Evolutionary conservation across 2,113 vertebrate species (phyloP), one percentile per base, ranked within the genome.

Genomic region (Centropus unirufus): DNA sequence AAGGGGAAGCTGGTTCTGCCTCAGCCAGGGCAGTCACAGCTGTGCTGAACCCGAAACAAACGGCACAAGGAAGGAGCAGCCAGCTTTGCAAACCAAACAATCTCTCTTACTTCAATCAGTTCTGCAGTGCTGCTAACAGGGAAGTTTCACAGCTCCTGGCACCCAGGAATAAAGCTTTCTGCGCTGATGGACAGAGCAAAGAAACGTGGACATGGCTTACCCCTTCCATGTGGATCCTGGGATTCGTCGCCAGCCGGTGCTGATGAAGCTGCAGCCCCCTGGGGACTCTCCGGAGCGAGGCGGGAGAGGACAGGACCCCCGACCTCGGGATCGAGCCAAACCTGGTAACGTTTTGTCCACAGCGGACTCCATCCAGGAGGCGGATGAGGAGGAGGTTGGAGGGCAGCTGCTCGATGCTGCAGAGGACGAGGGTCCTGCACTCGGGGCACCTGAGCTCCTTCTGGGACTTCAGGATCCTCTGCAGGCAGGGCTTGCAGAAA

Each of bases 401-500:
- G 4, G 99, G 99, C 69, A 99, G 98, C 51, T 99, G 98, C 92
- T 99, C 98, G 26, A 98, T 98, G 36, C 97, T 98, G 97, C 98
- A 98, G 23, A 97, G 97, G 29, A 98, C 98, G 1, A 98, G 98
- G 32, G 98, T 97, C 52, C 97, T 92, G 96, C 99, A 99, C 97
- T 99, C 99, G 0, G 99, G 99, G 78, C 99, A 99, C 90, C 98
- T 89, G 63, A 99, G 97, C 95, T 98, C 98, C 91, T 98, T 98
- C 89, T 96, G 97, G 46, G 98, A 97, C 55, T 98, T 97, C 96
- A 98, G 97, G 77, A 98, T 98, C 92, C 97, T 97, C 97, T 98
- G 98, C 69, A 99, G 98, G 88, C 99, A 99, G 52, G 98, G 96
- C 87, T 98, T 97, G 93, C 99, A 99, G 98, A 99, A 99, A 2